A percentile compares a stretch with the other conserved stretches of the same genome.
Evolutionary conservation across 2,797 vertebrate genomes (phyloP).

Genomic region (Catharus ustulatus): DNA sequence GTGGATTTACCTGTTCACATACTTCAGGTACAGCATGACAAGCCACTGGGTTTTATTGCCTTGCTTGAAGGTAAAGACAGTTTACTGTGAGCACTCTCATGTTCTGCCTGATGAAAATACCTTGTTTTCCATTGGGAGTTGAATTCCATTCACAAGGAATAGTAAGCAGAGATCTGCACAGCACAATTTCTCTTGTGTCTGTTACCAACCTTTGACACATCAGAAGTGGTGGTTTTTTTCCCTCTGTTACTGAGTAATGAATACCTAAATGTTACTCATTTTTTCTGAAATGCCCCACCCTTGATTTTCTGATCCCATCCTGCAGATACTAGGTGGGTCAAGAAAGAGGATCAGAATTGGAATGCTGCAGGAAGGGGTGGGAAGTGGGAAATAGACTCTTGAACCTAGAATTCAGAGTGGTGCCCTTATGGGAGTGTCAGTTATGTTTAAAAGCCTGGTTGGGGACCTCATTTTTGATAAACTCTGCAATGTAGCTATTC

Average conservation of each 20-base stretch:
- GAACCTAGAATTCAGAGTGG: background rate
- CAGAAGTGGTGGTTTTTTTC: background rate
- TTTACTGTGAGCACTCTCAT: background rate
- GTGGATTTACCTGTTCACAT: constrained; percentile 92
- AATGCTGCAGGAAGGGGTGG: background rate
- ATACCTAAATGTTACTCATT: background rate
- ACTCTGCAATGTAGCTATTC: background rate
- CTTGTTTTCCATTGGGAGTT: background rate
- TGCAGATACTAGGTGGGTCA: background rate
- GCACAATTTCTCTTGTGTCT: background rate
- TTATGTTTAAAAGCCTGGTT: background rate
- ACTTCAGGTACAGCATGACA: constrained; percentile 85
- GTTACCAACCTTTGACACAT: background rate
- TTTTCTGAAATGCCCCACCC: background rate
- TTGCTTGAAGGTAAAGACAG: background rate
- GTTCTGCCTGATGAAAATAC: background rate
- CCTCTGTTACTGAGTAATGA: background rate
- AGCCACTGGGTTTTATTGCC: background rate
- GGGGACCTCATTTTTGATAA: background rate
- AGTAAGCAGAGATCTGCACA: background rate
- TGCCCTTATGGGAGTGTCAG: background rate
- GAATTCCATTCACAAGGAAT: background rate
- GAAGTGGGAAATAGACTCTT: background rate
- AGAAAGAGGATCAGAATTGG: background rate
- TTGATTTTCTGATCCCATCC: background rate